Evolutionary conservation across 2,113 vertebrate species (phyloP), one percentile per base, ranked within the genome.

Genomic region (Channa maculata): DNA sequence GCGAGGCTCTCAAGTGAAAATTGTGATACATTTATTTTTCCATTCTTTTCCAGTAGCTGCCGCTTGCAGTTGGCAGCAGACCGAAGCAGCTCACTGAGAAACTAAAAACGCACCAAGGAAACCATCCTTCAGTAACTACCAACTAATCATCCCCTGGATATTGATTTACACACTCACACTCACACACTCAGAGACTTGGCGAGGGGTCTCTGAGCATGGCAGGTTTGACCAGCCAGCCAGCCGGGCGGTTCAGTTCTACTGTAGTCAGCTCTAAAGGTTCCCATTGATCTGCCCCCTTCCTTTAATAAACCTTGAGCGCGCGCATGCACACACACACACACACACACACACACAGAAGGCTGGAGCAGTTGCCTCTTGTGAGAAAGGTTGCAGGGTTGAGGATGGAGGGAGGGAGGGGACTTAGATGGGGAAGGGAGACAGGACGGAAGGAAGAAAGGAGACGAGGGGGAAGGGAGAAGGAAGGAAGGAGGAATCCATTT

Each of bases 251-350:
- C 85, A 81, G 75, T 90, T 89, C 85, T 88, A 86, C 90, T 88
- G 86, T 85, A 88, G 90, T 91, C 90, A 91, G 90, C 88, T 90
- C 65, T 77, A 87, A 92, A 89, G 89, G 84, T 85, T 90, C 69
- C 72, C 86, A 92, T 92, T 89, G 90, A 92, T 92, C 86, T 78
- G 79, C 66, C 67, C 71, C 76, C 71, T 73, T 72, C 75, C 87
- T 87, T 84, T 86, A 89, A 88, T 84, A 89, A 89, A 74, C 83
- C 71, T 51, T 2, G 3, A 37, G 33, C 46, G 38, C 80, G 39
- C 59, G 38, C 59, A 37, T 60, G 39, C 67, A 33, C 63, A 59
- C 66, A 64, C 48, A 61, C 53, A 58, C 49, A 77, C 43, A 38
- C 63, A 63, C 58, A 53, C 63, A 66, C 58, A 41, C 24, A 38